These are phyloP conservation scores for Anastrepha obliqua DNA, from an alignment of 1,140 invertebrate species.

Conservation along the genomic window DNA sequence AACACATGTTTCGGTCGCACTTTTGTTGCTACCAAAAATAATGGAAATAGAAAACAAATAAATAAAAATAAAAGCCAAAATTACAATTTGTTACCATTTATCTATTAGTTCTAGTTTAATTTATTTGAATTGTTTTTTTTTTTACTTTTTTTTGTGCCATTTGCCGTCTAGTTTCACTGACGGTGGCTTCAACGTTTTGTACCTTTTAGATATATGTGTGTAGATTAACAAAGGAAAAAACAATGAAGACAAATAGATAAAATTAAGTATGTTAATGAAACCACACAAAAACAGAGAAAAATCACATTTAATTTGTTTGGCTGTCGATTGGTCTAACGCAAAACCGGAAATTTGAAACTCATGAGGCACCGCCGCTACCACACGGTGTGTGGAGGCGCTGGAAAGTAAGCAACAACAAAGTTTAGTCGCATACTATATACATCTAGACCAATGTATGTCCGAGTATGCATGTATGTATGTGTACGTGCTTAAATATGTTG, in stretches of 20 bases:
- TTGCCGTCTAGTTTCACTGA: neutral
- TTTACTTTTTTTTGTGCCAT: neutral
- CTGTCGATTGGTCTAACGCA: slow-evolving; percentile 26
- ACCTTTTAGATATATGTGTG: neutral
- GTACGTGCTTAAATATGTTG: neutral
- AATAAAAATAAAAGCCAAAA: neutral
- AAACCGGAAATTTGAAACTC: slow-evolving; percentile 42
- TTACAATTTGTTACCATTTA: slow-evolving; percentile 45
- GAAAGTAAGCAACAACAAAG: slow-evolving; percentile 24
- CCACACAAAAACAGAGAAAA: slow-evolving; percentile 43
- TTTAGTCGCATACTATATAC: neutral
- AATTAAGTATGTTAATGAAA: slow-evolving; percentile 53
- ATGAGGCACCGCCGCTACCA: slow-evolving; percentile 2
- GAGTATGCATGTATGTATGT: neutral
- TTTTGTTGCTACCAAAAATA: slow-evolving; percentile 34
- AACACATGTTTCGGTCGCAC: slow-evolving; percentile 43
- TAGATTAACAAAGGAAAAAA: slow-evolving; percentile 3
- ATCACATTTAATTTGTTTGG: slow-evolving; percentile 48
- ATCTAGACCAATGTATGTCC: neutral
- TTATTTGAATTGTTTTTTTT: slow-evolving; percentile 21
- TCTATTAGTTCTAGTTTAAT: slow-evolving; percentile 44
- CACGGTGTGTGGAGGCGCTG: neutral
- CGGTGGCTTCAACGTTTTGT: slow-evolving; percentile 33
- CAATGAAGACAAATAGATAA: slow-evolving; percentile 35
- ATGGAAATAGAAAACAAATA: neutral